Percentiles rank a stretch among this genome's conserved stretches.
phyloP scores from a whole-genome alignment of 2,888 invertebrate genomes.

The Hydroisotoma schaefferi region DNA sequence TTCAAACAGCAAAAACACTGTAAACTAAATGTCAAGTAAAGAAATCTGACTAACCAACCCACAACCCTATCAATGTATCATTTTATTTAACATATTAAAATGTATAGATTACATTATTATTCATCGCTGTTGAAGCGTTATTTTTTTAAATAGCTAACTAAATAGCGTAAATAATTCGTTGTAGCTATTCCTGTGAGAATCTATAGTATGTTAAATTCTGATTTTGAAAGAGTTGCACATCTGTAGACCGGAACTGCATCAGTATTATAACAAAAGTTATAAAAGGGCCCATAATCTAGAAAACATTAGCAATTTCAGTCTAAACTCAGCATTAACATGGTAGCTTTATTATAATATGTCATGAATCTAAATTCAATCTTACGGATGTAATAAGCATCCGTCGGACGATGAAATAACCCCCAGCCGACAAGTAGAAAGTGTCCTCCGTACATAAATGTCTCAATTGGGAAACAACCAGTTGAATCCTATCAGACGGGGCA shows the following conservation, averaged over 20 bases:
- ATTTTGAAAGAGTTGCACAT: slow-evolving; percentile 20
- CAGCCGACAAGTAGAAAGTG: slow-evolving; percentile 16
- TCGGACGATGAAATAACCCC: slow-evolving; percentile 22
- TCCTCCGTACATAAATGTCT: background rate
- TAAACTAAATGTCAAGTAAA: no score
- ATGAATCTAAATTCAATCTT: slow-evolving; percentile 1
- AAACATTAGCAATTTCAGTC: background rate
- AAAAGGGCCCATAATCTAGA: slow-evolving; percentile 23
- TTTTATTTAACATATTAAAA: no score
- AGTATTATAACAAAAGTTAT: slow-evolving; percentile 26
- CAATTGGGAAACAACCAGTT: background rate
- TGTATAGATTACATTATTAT: no score
- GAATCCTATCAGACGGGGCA: background rate
- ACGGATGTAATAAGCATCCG: slow-evolving; percentile 24
- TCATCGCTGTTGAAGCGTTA: no score
- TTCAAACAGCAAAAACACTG: no score
- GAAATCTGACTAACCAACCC: no score
- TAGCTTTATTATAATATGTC: no score
- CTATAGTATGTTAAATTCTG: background rate
- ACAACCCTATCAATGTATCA: no score
- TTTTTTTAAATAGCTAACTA: no score
- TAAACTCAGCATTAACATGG: no score
- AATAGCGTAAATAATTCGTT: no score
- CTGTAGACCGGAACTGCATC: slow-evolving; percentile 24
- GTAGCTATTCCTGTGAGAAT: no score